Percentiles rank a stretch among this genome's conserved stretches.
These are phyloP conservation scores for Trichogramma pretiosum DNA, from an alignment of 1,140 invertebrate genomes.

Conservation along the genomic window DNA sequence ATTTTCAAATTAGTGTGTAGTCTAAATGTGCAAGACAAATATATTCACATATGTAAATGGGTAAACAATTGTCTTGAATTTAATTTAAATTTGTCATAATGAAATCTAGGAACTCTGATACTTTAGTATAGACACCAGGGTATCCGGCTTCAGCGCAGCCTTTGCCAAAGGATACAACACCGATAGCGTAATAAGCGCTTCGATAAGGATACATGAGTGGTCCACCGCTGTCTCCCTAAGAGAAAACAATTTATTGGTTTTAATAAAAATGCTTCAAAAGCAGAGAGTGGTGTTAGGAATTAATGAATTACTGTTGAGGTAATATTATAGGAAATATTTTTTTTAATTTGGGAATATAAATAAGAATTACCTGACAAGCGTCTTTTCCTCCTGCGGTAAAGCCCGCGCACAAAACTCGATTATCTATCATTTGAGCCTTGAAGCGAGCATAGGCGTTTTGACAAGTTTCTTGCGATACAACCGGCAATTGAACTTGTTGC, in stretches of 20 bases:
- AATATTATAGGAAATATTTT: not conserved
- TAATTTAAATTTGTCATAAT: constrained; percentile 30
- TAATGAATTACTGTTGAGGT: not conserved
- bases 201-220: constrained; percentile 57
- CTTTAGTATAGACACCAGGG: constrained; percentile 70
- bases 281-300: not conserved
- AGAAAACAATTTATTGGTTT: not conserved
- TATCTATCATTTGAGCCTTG: constrained; percentile 50
- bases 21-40: not conserved
- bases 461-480: constrained; percentile 50
- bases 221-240: constrained; percentile 72
- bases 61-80: not conserved
- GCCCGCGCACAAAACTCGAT: constrained; percentile 68
- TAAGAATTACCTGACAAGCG: constrained; percentile 64
- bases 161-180: constrained; percentile 66
- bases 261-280: too few relatives aligned
- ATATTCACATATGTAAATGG: not conserved
- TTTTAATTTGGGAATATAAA: not conserved
- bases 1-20: not conserved
- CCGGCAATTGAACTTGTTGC: constrained; percentile 63
- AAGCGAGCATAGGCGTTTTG: constrained; percentile 50
- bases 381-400: constrained; percentile 63
- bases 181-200: constrained; percentile 51
- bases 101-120: constrained; percentile 58
- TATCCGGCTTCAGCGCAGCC: constrained; percentile 63